A percentile compares a stretch with the other conserved stretches of the same genome.
Evolutionary conservation across 1,140 invertebrate genomes (phyloP).

Genomic region (Drosophila pandora): DNA sequence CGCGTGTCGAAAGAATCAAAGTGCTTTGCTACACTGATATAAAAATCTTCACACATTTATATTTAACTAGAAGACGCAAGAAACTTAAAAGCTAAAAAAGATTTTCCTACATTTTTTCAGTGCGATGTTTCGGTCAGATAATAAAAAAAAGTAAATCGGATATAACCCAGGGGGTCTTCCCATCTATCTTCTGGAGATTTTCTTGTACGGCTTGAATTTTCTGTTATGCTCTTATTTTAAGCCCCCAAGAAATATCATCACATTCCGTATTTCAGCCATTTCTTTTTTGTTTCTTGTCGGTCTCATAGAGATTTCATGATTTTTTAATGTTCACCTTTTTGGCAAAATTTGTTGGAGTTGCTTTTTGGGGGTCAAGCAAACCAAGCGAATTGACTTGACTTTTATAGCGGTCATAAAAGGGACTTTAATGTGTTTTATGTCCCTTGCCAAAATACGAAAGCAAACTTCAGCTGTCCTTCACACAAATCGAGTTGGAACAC

Average conservation of each 20-base stretch:
- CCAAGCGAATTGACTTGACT: slow-evolving; percentile 67
- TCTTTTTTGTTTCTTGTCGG: not conserved
- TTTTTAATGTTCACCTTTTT: slow-evolving; percentile 54
- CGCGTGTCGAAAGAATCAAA: not conserved
- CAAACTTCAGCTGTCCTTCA: slow-evolving; percentile 48
- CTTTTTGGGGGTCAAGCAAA: slow-evolving; percentile 39
- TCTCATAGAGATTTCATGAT: slow-evolving; percentile 45
- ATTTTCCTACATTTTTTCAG: not conserved
- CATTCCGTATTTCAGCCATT: slow-evolving; percentile 14
- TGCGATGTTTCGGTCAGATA: not conserved
- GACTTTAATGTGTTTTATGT: slow-evolving; percentile 76
- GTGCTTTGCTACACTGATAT: slow-evolving; percentile 7
- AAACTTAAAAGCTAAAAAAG: not conserved
- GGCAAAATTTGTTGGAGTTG: slow-evolving; percentile 17
- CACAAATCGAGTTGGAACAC: slow-evolving; percentile 64
- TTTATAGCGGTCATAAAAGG: slow-evolving; percentile 72
- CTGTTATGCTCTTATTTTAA: slow-evolving; percentile 17
- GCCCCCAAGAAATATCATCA: slow-evolving; percentile 31
- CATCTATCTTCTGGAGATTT: slow-evolving; percentile 34
- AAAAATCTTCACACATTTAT: not conserved
- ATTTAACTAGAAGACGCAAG: not conserved
- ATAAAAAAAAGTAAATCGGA: slow-evolving; percentile 8
- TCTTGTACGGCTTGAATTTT: slow-evolving; percentile 12
- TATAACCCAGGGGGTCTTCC: slow-evolving; percentile 17
- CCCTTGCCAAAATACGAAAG: slow-evolving; percentile 36